Percentiles rank a stretch among this genome's conserved stretches.
Evolutionary conservation across 2,113 vertebrate genomes (phyloP).

Genomic region (Oncorhynchus clarkii): DNA sequence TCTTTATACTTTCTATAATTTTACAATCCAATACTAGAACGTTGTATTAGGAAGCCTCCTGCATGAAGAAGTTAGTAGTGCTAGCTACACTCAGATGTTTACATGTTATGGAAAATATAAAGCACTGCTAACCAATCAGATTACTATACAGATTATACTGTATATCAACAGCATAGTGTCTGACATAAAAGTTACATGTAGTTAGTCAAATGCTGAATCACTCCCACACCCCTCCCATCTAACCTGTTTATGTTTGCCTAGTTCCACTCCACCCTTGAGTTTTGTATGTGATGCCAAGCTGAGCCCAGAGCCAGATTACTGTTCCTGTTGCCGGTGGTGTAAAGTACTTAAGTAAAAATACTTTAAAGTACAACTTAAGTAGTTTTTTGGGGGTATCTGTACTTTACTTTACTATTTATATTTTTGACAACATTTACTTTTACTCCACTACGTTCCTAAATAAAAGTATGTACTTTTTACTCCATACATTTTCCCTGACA

Average conservation of each 20-base stretch:
- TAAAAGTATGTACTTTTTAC: too few species aligned
- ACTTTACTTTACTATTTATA: too few species aligned
- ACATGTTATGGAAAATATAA: slow-evolving; percentile 68
- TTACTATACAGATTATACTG: slow-evolving; percentile 37
- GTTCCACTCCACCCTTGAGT: slow-evolving; percentile 36
- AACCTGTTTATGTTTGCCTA: slow-evolving; percentile 15
- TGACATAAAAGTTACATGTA: slow-evolving; percentile 25
- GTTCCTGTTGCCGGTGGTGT: too few species aligned
- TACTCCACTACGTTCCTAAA: too few species aligned
- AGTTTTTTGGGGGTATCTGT: too few species aligned
- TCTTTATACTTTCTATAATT: slow-evolving; percentile 37
- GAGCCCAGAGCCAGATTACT: background rate
- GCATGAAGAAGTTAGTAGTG: slow-evolving; percentile 70
- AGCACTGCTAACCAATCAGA: slow-evolving; percentile 68
- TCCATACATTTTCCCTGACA: too few species aligned
- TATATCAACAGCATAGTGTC: slow-evolving; percentile 43
- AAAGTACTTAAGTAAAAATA: too few species aligned
- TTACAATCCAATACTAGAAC: slow-evolving; percentile 52
- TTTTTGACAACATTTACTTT: too few species aligned
- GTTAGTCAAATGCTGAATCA: slow-evolving; percentile 36
- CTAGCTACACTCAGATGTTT: slow-evolving; percentile 66
- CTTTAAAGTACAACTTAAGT: too few species aligned
- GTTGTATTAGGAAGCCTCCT: slow-evolving; percentile 67
- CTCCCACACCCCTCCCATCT: slow-evolving; percentile 29
- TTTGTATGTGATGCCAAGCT: slow-evolving; percentile 34